phyloP scores from a whole-genome alignment of 1,140 invertebrate species.

The Drosophila elegans region DNA sequence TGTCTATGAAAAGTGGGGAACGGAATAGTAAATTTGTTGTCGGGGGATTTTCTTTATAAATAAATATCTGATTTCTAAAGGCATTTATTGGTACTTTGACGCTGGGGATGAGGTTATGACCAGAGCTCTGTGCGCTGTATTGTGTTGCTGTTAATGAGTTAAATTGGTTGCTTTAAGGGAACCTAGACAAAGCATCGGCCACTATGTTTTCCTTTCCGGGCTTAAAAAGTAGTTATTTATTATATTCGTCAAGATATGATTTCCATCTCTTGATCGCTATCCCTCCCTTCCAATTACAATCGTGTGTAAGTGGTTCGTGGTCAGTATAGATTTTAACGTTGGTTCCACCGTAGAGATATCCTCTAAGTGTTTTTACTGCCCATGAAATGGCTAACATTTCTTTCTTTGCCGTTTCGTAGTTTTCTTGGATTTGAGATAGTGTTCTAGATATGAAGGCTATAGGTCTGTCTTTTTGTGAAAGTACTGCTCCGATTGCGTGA shows the following conservation, averaged over 20 bases:
- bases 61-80: conserved; percentile 9
- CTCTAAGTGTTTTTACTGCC: conserved; percentile 75
- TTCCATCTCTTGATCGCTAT: conserved; percentile 72
- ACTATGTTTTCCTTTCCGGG: conserved; percentile 63
- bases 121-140: conserved; percentile 39
- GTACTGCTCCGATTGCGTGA: conserved; percentile 3
- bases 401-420: conserved; percentile 63
- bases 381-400: conserved; percentile 84
- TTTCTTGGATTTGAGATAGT: conserved; percentile 59
- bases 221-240: conserved; percentile 80
- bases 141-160: conserved; percentile 15
- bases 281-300: conserved; percentile 76
- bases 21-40: not conserved
- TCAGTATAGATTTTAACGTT: conserved; percentile 67
- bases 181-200: conserved; percentile 45
- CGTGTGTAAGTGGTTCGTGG: conserved; percentile 83
- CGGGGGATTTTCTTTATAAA: conserved; percentile 16
- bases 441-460: conserved; percentile 59
- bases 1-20: not conserved
- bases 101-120: not conserved
- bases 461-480: conserved; percentile 56
- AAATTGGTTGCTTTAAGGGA: conserved; percentile 4
- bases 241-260: conserved; percentile 76
- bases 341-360: conserved; percentile 62
- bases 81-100: not conserved